A percentile compares a stretch with the other conserved stretches of the same genome.
These are phyloP conservation scores for Uropsilus gracilis DNA, from an alignment of 2,113 vertebrate species.

Conservation along the genomic window DNA sequence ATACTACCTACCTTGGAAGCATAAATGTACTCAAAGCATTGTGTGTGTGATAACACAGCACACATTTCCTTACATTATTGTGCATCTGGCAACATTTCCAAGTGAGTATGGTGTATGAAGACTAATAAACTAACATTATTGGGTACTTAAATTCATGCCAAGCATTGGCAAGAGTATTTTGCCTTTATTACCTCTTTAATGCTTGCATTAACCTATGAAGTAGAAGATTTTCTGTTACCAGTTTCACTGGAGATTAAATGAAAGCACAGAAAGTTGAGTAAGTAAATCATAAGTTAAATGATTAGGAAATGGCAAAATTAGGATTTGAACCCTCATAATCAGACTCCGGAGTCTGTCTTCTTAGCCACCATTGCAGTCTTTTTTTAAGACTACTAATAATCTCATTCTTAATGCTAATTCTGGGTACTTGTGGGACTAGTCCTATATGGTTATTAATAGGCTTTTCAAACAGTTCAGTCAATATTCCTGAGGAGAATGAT, in stretches of 20 bases:
- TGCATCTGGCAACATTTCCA: not conserved
- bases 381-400: not conserved
- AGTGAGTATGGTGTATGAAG: not conserved
- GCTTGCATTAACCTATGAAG: not conserved
- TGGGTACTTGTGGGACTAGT: not conserved
- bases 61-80: accelerated
- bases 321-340: not conserved
- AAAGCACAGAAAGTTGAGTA: not conserved
- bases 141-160: not conserved
- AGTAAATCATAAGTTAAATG: not conserved
- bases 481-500: slow-evolving; percentile 27
- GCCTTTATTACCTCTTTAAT: not conserved
- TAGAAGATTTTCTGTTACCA: not conserved
- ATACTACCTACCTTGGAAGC: accelerated
- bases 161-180: not conserved
- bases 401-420: not conserved
- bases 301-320: not conserved
- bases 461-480: not conserved
- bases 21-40: not conserved
- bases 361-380: not conserved
- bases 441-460: not conserved
- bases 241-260: slow-evolving; percentile 5
- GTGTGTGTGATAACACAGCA: not conserved
- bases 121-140: not conserved
- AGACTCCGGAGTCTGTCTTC: not conserved